Conservation (phyloP, 2,888 invertebrate species). For the Sisyra nigra region DNA sequence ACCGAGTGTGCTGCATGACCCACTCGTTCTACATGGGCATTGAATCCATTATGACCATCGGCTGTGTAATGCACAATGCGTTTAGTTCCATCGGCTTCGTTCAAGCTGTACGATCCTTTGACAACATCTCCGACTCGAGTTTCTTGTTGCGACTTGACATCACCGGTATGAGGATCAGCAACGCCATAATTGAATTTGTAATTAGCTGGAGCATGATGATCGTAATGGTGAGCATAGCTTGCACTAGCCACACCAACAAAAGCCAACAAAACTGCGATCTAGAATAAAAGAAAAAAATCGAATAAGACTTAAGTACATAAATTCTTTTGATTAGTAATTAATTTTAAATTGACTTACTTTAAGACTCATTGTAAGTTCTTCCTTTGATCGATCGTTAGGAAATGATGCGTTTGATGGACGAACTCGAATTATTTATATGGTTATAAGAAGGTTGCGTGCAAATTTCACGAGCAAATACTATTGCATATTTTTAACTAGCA, state of each 20-base stretch:
- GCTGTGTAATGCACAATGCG: conserved; percentile 5
- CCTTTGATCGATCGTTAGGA: no score
- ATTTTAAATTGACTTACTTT: no score
- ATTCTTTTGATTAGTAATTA: no score
- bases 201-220: conserved; percentile 12
- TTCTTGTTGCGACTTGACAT: conserved; percentile 17
- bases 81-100: conserved; percentile 2
- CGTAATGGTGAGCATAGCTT: not conserved
- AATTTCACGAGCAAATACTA: no score
- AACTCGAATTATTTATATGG: no score
- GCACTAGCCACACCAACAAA: not conserved
- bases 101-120: conserved; percentile 15
- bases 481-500: no score
- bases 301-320: no score
- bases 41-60: conserved; percentile 3
- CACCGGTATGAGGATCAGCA: conserved; percentile 17
- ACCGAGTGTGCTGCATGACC: not conserved
- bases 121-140: conserved; percentile 17
- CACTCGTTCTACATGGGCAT: conserved; percentile 1
- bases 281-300: no score
- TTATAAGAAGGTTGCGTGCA: no score
- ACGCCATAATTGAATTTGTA: conserved; percentile 18
- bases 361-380: no score
- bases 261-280: not conserved
- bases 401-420: no score